Evolutionary conservation across 2,888 invertebrate species (phyloP), one percentile per base, ranked within the genome.

Genomic region (Pantelozetes paolii): DNA sequence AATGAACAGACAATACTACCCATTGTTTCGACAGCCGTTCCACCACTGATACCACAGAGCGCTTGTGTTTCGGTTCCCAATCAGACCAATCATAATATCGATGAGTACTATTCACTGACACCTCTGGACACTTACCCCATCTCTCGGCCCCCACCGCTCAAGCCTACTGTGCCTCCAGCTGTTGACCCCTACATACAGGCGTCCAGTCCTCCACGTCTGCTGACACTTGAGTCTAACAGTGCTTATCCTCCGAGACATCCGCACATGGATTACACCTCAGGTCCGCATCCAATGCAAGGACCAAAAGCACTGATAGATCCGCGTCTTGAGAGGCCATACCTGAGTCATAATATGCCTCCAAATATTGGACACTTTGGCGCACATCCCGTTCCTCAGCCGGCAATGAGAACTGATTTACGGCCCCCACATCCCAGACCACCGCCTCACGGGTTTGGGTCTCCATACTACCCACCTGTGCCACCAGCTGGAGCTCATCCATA

Each of bases 381-480:
- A 9, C 30, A 20, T 20, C 20, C 18, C 18, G 54, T 18, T 5
- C 50, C 32, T 50, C 40, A 26, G 70, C 74, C 26, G 71, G 67
- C 72, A 26, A 30, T 32, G 18, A 54, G 50, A 32, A 48, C 2
- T 42, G 50, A 75, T 26, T 42, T 71, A 30, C 75, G 76, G 57
- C 76, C 75, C 9, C 73, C 77, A 13, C 76, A 76, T 3, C 67
- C 71, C n/a, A 72, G 73, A 1, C 76, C 76, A 2, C 74, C 72
- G 57, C 71, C 64, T n/a, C 32, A 73, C 23, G 69, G 74, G 0
- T 75, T 75, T 23, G 76, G 75, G 11, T 72, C 77, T 13, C 36
- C 73, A 18, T 77, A 77, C 69, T 76, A 76, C n/a, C 73, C 77
- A 26, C 75, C 72, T 36, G 75, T 75, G 70, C 74, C 72, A 40